Evolutionary conservation across 2,113 vertebrate genomes (phyloP).

Genomic region (Orcinus orca): DNA sequence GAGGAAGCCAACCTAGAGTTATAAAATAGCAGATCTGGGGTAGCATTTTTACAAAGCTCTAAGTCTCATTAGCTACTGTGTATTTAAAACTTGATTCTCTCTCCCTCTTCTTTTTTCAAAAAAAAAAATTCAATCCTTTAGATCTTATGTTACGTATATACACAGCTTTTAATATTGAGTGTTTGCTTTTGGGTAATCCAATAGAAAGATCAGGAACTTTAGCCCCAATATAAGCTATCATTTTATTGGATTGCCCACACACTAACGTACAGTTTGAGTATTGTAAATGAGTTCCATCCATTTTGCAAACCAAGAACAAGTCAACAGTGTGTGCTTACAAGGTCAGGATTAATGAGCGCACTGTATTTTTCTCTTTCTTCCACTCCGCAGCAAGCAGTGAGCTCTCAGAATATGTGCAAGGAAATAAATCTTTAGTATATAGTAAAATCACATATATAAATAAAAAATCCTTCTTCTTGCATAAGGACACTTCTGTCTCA

Average conservation of each 20-base stretch:
- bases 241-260: constrained; percentile 4
- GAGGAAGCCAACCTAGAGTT: background rate
- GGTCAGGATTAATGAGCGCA: background rate
- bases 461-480: background rate
- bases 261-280: background rate
- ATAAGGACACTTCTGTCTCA: background rate
- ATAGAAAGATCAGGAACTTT: background rate
- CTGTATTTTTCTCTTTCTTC: constrained; percentile 8
- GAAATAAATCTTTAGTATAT: background rate
- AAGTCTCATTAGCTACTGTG: background rate
- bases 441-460: constrained; percentile 9
- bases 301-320: constrained; percentile 19
- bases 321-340: constrained; percentile 35
- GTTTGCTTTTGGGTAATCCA: background rate
- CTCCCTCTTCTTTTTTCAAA: background rate
- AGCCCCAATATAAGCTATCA: background rate
- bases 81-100: background rate
- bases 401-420: background rate
- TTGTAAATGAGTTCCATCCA: constrained; percentile 4
- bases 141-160: background rate
- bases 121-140: background rate
- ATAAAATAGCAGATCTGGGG: background rate
- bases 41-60: background rate
- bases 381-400: background rate
- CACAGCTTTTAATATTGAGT: background rate